A percentile compares a stretch with the other conserved stretches of the same genome.
phyloP scores from a whole-genome alignment of 2,113 vertebrate species.

The Herpetotheres cachinnans region DNA sequence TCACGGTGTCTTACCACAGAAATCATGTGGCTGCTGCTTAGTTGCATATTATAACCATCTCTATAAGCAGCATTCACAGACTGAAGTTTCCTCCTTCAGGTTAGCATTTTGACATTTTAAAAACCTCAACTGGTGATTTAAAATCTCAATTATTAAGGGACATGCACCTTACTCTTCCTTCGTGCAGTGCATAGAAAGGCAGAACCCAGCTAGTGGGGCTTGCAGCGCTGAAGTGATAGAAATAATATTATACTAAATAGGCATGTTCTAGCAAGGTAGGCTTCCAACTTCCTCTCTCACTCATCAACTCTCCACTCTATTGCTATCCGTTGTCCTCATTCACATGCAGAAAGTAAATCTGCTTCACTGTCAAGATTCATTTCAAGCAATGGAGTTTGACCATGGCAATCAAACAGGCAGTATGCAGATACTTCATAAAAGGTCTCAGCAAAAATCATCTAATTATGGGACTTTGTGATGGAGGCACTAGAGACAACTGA shows the following conservation, averaged over 20 bases:
- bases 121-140: not conserved
- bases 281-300: not conserved
- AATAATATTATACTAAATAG: not conserved
- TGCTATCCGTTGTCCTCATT: not conserved
- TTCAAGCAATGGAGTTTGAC: conserved; percentile 5
- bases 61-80: not conserved
- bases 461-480: conserved; percentile 21
- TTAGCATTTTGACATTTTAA: not conserved
- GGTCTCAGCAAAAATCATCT: conserved; percentile 33
- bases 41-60: not conserved
- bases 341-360: not conserved
- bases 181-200: not conserved
- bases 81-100: not conserved
- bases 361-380: not conserved
- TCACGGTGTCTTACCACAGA: not conserved
- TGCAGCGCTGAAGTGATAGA: not conserved
- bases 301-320: not conserved
- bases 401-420: not conserved
- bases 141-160: not conserved
- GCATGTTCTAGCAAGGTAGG: not conserved
- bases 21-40: not conserved
- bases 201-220: not conserved
- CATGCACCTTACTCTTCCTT: not conserved
- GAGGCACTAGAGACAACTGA: not conserved
- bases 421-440: not conserved